A percentile compares a stretch with the other conserved stretches of the same genome.
Evolutionary conservation across 2,888 invertebrate species (phyloP).

Genomic region (Thumatha senex): DNA sequence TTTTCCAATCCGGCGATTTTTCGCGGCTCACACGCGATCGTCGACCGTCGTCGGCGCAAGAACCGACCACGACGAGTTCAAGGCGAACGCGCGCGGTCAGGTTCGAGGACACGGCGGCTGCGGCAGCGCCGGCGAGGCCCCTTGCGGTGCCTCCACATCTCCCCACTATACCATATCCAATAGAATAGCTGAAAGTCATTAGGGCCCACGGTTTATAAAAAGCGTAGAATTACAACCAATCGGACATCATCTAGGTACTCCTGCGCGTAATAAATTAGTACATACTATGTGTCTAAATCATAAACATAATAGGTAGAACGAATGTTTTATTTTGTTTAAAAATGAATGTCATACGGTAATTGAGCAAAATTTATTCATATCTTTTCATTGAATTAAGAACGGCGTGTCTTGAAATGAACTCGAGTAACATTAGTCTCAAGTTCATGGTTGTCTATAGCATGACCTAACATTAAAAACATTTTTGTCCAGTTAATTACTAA

Average conservation of each 20-base stretch:
- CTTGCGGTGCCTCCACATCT: constrained; percentile 65
- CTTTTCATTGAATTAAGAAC: background rate
- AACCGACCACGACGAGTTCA: constrained; percentile 75
- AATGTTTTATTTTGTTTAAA: too few relatives aligned
- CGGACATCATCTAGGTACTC: constrained; percentile 8
- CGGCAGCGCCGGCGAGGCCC: constrained; percentile 48
- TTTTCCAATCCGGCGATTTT: constrained; percentile 58
- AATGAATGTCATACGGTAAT: too few relatives aligned
- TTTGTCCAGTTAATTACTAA: background rate
- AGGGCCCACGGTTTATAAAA: background rate
- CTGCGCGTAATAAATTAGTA: background rate
- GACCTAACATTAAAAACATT: constrained; percentile 26
- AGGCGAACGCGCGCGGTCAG: constrained; percentile 82
- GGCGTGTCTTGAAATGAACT: constrained; percentile 59
- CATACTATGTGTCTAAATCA: too few relatives aligned
- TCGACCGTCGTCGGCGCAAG: constrained; percentile 59
- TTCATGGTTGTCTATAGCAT: constrained; percentile 72
- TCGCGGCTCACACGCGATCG: constrained; percentile 53
- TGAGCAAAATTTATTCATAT: background rate
- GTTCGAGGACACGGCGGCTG: constrained; percentile 75
- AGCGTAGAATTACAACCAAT: background rate
- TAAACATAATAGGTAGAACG: too few relatives aligned
- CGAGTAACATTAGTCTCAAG: constrained; percentile 64
- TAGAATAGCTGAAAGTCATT: constrained; percentile 6
- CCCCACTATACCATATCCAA: constrained; percentile 38